A percentile compares a stretch with the other conserved stretches of the same genome.
These are phyloP conservation scores for Lophius americanus DNA, from an alignment of 2,797 vertebrate species.

Conservation along the genomic window DNA sequence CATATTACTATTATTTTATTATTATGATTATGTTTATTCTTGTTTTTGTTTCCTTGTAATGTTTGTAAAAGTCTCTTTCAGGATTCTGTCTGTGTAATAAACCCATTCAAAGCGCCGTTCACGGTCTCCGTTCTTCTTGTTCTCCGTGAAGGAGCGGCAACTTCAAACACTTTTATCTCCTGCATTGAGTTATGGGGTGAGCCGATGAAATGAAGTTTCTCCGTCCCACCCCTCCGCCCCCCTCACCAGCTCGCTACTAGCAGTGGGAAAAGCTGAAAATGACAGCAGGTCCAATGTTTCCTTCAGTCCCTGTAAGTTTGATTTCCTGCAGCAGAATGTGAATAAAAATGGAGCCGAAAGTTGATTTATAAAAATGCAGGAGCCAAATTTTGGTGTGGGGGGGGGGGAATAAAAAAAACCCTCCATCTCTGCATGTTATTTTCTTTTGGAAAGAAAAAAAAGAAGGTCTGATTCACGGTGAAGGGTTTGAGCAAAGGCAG, in stretches of 20 bases:
- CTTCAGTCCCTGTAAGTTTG: slow-evolving; percentile 1
- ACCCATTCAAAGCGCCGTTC: slow-evolving; percentile 12
- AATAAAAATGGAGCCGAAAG: neutral
- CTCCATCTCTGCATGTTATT: slow-evolving; percentile 8
- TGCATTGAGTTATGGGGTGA: slow-evolving; percentile 46
- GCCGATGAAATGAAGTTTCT: slow-evolving; percentile 39
- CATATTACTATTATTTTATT: slow-evolving; percentile 13
- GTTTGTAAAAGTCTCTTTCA: neutral
- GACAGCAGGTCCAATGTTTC: neutral
- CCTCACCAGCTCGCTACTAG: neutral
- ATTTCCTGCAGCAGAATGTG: neutral
- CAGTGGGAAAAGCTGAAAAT: slow-evolving; percentile 23
- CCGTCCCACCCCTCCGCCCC: neutral
- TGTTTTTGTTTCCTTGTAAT: slow-evolving; percentile 13
- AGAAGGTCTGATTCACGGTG: slow-evolving; percentile 31
- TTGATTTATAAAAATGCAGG: slow-evolving; percentile 4
- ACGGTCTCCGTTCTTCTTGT: slow-evolving; percentile 14
- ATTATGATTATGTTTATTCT: slow-evolving; percentile 1
- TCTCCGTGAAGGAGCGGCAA: neutral
- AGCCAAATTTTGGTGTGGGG: neutral
- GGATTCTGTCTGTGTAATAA: slow-evolving; percentile 10
- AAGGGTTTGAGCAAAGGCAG: slow-evolving; percentile 59
- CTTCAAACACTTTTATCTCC: slow-evolving; percentile 7
- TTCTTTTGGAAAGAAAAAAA: slow-evolving; percentile 15
- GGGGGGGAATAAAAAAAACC: neutral